Evolutionary conservation across 2,888 invertebrate genomes (phyloP).

Genomic region (Nipponacmea schrenckii): DNA sequence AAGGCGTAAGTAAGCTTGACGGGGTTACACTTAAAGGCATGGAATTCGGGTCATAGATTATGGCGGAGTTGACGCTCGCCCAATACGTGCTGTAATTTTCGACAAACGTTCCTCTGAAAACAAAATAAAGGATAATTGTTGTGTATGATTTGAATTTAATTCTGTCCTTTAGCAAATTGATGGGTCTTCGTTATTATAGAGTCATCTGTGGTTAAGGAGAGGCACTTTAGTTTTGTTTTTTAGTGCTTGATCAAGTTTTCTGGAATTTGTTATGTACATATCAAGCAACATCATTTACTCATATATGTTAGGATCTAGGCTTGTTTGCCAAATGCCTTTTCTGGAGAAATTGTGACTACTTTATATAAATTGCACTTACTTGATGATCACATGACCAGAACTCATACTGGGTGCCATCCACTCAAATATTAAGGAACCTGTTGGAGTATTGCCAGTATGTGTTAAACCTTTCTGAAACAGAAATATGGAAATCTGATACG

Average conservation of each 20-base stretch:
- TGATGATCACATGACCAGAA: constrained; percentile 50
- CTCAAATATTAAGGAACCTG: constrained; percentile 42
- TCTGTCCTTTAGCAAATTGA: too few relatives aligned
- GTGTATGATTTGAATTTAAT: background rate
- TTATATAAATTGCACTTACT: constrained; percentile 29
- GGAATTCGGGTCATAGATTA: constrained; percentile 47
- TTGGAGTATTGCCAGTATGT: constrained; percentile 35
- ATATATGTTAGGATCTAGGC: too few relatives aligned
- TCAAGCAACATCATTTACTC: too few relatives aligned
- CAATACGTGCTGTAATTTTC: constrained; percentile 46
- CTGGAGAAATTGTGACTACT: too few relatives aligned
- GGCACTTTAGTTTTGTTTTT: too few relatives aligned
- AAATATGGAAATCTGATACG: too few relatives aligned
- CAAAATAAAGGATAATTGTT: background rate
- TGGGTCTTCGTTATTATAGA: too few relatives aligned
- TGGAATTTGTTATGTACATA: too few relatives aligned
- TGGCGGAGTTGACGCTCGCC: constrained; percentile 50
- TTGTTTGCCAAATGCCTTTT: too few relatives aligned
- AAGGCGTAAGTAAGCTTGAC: constrained; percentile 25
- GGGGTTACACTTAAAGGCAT: constrained; percentile 20
- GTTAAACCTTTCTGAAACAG: constrained; percentile 36
- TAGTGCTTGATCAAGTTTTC: too few relatives aligned
- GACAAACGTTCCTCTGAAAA: constrained; percentile 49
- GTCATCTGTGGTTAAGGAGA: too few relatives aligned
- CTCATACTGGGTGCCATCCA: constrained; percentile 53